Evolutionary conservation across 2,113 vertebrate species (phyloP), one percentile per base, ranked within the genome.

Genomic region (Saccopteryx leptura): DNA sequence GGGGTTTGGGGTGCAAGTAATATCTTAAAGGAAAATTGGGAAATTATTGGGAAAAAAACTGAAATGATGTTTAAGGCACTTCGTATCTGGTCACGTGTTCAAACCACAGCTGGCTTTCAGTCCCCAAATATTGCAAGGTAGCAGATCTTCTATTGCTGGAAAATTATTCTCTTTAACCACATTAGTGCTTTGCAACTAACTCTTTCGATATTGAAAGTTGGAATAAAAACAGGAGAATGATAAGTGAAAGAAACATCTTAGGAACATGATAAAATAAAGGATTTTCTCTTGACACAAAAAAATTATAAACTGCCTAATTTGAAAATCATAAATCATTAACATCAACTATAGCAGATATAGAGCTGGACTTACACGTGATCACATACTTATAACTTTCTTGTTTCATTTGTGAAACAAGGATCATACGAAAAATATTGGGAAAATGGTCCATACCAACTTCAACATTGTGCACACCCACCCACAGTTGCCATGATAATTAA

Each of bases 381-480:
- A 91, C 14, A 78, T 26, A 61, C 66, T 78, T 83, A 78, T 13
- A n/a, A 56, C 17, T 90, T 86, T 95, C 46, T 33, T 79, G 63
- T 87, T 92, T 90, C 69, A 72, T 90, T 89, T 86, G 86, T 71
- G n/a, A 93, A 96, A 87, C 11, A 87, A 93, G 63, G 28, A 83
- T 86, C 39, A 87, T 74, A 23, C 68, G 65, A 88, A 90, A 95
- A 94, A 76, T 17, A n/a, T 7, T 72, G 17, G 33, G 26, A 33
- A 90, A 63, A 87, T 84, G 21, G 7, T 54, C 66, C 24, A 87
- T 74, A 87, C 4, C 54, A 83, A 85, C 2, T 52, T 83, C 52
- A 63, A 63, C 46, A 95, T 0, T 18, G n/a, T 54, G 71, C 39
- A 60, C 4, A 54, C 7, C 24, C 12, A 31, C 17, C 6, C 10